Base-by-base conservation (phyloP, 2,888 invertebrate genomes). In the Erebia ligea region DNA sequence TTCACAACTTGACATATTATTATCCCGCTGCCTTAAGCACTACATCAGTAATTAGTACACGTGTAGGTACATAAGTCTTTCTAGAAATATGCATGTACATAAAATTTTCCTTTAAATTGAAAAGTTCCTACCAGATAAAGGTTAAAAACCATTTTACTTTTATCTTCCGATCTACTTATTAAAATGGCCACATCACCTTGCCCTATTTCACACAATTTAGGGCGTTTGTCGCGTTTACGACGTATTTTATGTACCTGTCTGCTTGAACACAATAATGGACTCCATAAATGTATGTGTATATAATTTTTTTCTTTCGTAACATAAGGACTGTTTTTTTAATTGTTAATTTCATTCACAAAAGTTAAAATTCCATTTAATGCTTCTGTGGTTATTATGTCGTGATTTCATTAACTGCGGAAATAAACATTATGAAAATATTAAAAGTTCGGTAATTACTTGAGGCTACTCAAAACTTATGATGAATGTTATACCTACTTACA, bases 121-220 rank as follows among this genome's bases (percentile, higher is more conserved):
- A 34, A 6, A 0, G 5, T 5, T 34, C 45, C 11, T 45, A 45
- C 10, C 2, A 25, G 10, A 3, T 34, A 50, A 21, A 48, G 25
- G 25, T 25, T 25, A 50, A 52, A 50, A 34, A n/a, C 40, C 8
- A 48, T 15, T 21, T 63, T 19, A 62, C 15, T n/a, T 69, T 66
- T 62, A 62, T 63, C n/a, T 64, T 10, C 68, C 64, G 25, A 52
- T 71, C 57, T 64, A 71, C 48, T 67, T 50, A 17, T 48, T 52
- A 57, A 57, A 25, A 25, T 57, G 56, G 21, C 13, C 56, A 67
- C 45, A 56, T 72, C 62, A 66, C 70, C 74, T 74, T 72, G 70
- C 42, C 69, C 74, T 71, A 69, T 69, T 69, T 74, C 56, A 65
- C 17, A 45, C 48, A 64, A 66, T 66, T 72, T 67, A 69, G 69